A percentile compares a stretch with the other conserved stretches of the same genome.
These are phyloP conservation scores for Timema podura DNA, from an alignment of 2,888 invertebrate species.

Conservation along the genomic window DNA sequence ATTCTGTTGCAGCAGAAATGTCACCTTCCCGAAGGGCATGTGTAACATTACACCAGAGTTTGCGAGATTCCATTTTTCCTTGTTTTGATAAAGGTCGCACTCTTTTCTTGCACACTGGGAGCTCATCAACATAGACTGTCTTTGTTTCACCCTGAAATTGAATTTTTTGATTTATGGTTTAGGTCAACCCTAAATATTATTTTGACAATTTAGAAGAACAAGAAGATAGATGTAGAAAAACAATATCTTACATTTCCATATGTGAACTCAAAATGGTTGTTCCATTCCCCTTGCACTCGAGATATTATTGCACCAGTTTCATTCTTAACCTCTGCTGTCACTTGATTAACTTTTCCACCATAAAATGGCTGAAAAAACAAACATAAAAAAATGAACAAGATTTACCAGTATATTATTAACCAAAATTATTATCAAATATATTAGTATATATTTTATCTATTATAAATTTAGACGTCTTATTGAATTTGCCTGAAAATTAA, in stretches of 20 bases:
- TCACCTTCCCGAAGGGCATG: constrained; percentile 44
- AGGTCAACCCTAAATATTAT: not conserved
- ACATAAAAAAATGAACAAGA: too few species aligned
- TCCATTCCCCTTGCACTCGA: constrained; percentile 49
- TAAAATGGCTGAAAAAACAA: too few species aligned
- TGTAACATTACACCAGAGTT: constrained; percentile 48
- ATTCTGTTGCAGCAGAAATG: constrained; percentile 45
- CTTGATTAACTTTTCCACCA: constrained; percentile 44
- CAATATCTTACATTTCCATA: constrained; percentile 42
- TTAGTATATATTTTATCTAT: too few species aligned
- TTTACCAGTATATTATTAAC: too few species aligned
- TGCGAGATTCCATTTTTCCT: constrained; percentile 46
- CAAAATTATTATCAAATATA: too few species aligned
- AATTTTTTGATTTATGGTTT: not conserved
- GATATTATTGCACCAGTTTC: constrained; percentile 40
- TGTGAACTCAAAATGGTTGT: constrained; percentile 44
- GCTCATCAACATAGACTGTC: constrained; percentile 38
- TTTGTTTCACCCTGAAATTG: constrained; percentile 40
- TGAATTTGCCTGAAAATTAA: too few species aligned
- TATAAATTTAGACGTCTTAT: too few species aligned
- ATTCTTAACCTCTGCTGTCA: constrained; percentile 47
- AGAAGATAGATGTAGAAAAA: constrained; percentile 1
- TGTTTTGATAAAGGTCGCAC: constrained; percentile 45
- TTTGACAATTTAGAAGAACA: constrained; percentile 9
- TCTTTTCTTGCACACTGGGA: constrained; percentile 41